These are phyloP conservation scores for Cnemophilus loriae DNA, from an alignment of 2,113 vertebrate genomes.

Conservation along the genomic window DNA sequence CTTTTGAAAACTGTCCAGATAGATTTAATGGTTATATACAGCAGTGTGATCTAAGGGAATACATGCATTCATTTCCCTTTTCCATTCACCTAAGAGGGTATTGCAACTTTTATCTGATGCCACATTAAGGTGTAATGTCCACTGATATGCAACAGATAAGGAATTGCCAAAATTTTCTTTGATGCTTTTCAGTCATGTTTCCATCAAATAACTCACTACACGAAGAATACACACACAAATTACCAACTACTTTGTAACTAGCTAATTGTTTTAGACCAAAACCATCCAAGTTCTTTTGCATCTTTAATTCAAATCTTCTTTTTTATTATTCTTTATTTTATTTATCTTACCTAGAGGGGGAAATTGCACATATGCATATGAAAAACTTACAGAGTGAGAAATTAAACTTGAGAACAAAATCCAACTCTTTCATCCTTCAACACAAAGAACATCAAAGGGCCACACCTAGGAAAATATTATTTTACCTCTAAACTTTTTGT, in stretches of 20 bases:
- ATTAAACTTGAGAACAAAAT: background rate
- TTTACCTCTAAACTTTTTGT: conserved; percentile 6
- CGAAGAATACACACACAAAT: background rate
- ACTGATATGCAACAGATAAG: background rate
- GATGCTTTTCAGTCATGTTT: background rate
- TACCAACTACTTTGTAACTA: background rate
- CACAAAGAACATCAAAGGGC: background rate
- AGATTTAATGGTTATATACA: background rate
- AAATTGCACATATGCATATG: background rate
- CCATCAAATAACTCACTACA: background rate
- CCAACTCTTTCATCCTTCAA: background rate
- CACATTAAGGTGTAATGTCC: background rate
- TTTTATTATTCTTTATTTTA: background rate
- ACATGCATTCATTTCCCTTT: conserved; percentile 37
- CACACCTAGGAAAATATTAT: conserved; percentile 37
- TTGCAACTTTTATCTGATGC: conserved; percentile 31
- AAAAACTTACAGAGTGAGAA: background rate
- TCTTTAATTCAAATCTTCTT: background rate
- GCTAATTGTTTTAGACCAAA: background rate
- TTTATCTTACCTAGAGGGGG: background rate
- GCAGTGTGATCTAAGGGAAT: conserved; percentile 38
- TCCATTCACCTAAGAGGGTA: conserved; percentile 1
- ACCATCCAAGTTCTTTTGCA: background rate
- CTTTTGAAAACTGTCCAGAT: background rate
- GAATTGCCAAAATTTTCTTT: conserved; percentile 18